Conservation (phyloP, 2,797 vertebrate species). For the Muscicapa comitata region DNA sequence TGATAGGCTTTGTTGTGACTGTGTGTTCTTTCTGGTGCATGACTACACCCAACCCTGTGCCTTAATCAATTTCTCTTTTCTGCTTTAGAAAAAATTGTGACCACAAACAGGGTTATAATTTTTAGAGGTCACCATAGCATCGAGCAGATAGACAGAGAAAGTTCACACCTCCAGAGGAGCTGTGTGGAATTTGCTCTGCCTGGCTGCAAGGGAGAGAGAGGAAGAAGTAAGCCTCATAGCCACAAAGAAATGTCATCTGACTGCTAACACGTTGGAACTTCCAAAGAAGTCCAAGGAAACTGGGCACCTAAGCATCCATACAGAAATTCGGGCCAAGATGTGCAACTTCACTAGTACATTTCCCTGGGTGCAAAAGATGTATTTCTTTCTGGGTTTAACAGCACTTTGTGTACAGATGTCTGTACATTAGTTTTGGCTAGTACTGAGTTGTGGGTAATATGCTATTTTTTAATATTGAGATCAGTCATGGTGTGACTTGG, state of each 20-base stretch:
- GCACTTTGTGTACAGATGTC: neutral
- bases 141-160: neutral
- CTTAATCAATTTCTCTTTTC: neutral
- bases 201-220: neutral
- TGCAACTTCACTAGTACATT: neutral
- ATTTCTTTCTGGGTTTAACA: neutral
- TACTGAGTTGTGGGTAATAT: neutral
- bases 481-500: neutral
- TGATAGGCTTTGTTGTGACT: neutral
- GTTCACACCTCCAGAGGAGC: neutral
- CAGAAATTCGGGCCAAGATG: neutral
- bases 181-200: neutral
- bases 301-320: rapidly evolving
- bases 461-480: neutral
- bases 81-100: neutral
- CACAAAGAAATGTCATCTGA: neutral
- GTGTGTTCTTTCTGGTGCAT: neutral
- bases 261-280: neutral
- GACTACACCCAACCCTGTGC: neutral
- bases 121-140: neutral
- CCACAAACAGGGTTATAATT: neutral
- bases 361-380: neutral
- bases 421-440: neutral
- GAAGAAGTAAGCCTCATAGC: neutral
- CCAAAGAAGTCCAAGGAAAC: neutral